Percentiles rank a stretch among this genome's conserved stretches.
Evolutionary conservation across 2,797 vertebrate genomes (phyloP).

Genomic region (Dallia pectoralis): DNA sequence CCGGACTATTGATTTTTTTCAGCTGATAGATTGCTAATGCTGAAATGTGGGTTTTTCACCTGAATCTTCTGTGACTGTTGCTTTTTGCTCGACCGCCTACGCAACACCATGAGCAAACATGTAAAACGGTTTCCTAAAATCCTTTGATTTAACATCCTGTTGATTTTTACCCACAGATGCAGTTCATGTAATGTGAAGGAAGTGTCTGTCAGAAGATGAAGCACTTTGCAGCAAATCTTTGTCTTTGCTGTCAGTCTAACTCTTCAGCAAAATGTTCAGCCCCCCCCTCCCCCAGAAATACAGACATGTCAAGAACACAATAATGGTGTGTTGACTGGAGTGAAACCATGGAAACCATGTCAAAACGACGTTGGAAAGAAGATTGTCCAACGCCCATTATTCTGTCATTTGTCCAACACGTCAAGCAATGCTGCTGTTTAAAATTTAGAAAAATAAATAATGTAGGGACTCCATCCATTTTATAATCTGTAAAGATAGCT

Average conservation of each 20-base stretch:
- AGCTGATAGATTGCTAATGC: neutral
- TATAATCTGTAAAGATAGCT: constrained; percentile 70
- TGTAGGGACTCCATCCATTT: constrained; percentile 70
- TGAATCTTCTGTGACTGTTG: constrained; percentile 5
- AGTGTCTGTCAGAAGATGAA: constrained; percentile 80
- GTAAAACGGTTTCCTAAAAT: neutral
- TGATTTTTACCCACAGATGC: constrained; percentile 81
- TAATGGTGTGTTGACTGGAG: constrained; percentile 60
- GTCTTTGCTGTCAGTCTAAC: constrained; percentile 83
- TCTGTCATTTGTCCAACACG: constrained; percentile 79
- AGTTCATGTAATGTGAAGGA: constrained; percentile 95
- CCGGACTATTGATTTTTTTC: neutral
- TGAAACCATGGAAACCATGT: constrained; percentile 66
- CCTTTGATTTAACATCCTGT: too few species aligned
- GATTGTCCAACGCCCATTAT: constrained; percentile 67
- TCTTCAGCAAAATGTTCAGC: constrained; percentile 80
- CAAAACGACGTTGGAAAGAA: constrained; percentile 56
- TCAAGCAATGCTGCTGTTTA: constrained; percentile 80
- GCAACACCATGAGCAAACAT: neutral
- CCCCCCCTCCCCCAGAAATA: constrained; percentile 38
- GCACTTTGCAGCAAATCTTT: constrained; percentile 81
- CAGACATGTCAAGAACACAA: constrained; percentile 73
- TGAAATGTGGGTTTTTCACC: neutral
- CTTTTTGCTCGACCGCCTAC: neutral
- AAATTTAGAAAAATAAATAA: constrained; percentile 35